Percentiles rank a stretch among this genome's conserved stretches.
phyloP scores from a whole-genome alignment of 2,888 invertebrate genomes.

The Agrochola macilenta region DNA sequence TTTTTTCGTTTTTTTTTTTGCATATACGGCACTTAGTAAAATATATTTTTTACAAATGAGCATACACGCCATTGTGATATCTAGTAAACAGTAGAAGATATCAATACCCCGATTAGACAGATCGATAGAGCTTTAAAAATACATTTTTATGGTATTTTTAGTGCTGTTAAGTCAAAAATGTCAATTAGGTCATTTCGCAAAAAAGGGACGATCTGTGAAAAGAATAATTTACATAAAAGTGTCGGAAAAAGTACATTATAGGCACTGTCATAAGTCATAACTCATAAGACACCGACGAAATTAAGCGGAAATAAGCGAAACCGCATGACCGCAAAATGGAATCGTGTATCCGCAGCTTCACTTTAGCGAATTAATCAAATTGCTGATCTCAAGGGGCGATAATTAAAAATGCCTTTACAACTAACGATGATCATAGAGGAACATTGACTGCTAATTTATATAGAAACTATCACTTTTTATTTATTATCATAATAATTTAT shows the following conservation, averaged over 20 bases:
- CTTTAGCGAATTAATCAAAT: constrained; percentile 40
- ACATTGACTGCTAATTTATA: constrained; percentile 38
- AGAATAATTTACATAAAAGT: background rate
- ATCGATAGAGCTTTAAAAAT: too few species aligned
- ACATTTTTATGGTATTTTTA: too few species aligned
- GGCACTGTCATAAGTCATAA: too few species aligned
- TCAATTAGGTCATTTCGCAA: too few species aligned
- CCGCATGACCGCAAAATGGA: background rate
- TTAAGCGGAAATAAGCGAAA: constrained; percentile 24
- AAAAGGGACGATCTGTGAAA: background rate
- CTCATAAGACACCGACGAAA: background rate
- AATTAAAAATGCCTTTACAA: constrained; percentile 46
- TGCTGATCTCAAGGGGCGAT: constrained; percentile 20
- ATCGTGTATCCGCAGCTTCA: constrained; percentile 23
- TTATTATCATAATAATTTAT: constrained; percentile 11
- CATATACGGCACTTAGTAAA: too few species aligned
- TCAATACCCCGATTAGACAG: too few species aligned
- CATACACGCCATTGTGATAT: too few species aligned
- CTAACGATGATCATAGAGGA: constrained; percentile 30
- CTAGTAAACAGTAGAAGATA: too few species aligned
- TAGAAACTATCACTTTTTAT: constrained; percentile 22
- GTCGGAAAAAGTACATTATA: constrained; percentile 7
- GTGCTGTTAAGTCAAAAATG: too few species aligned
- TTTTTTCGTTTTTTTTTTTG: too few species aligned
- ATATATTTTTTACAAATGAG: too few species aligned